Evolutionary conservation across 2,888 invertebrate species (phyloP), one percentile per base, ranked within the genome.

Genomic region (Coleophora flavipennella): DNA sequence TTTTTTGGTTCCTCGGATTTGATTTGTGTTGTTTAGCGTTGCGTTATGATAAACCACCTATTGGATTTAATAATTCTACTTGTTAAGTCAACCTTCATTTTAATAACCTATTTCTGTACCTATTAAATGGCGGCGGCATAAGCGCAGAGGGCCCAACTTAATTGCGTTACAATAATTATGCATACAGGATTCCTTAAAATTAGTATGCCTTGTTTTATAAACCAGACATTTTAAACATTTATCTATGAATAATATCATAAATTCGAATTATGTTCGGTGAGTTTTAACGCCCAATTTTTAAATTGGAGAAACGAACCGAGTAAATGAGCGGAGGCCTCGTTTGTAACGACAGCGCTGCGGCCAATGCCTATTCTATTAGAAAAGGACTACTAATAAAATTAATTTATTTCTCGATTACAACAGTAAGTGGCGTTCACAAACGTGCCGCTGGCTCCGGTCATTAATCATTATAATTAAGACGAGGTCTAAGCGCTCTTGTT

Each of bases 381-480:
- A 71, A n/a, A 75, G 67, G 72, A 75, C 74, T 71, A 72, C 72
- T 77, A 79, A 83, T 80, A 76, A 74, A 80, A 79, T 83, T 80
- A 83, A 84, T 83, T 80, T 81, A 79, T 83, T 78, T 75, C 76
- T 75, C 76, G 78, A 83, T 83, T 81, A 78, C 74, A 76, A 71
- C 69, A 72, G 72, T 74, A 70, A 77, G 60, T 56, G 58, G 64
- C 73, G 75, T 76, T 80, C 76, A 76, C 78, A 76, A 77, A 71
- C 65, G 64, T 48, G 69, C 80, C 83, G 80, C 73, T 51, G 61
- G 62, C 55, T 55, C 55, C 64, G 57, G 59, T 74, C 81, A 83
- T 84, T 76, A 80, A 84, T 84, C 83, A 84, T 74, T 76, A 76
- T 83, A 84, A 84, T 84, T 81, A 81, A 81, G 81, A 84, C 73